Evolutionary conservation across 1,140 invertebrate species (phyloP).

Genomic region (Brachionus manjavacas): DNA sequence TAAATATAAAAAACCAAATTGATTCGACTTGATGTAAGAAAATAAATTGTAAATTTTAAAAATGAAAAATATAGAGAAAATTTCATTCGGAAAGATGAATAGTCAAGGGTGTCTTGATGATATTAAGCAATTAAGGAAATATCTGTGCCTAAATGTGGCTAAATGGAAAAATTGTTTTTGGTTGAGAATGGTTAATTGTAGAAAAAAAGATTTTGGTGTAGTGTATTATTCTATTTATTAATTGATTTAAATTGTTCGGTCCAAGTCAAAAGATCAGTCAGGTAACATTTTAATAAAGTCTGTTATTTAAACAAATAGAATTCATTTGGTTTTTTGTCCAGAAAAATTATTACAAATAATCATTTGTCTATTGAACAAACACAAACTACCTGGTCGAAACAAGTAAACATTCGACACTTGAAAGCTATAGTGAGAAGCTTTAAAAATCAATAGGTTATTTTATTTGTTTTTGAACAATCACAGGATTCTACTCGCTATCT

Average conservation of each 20-base stretch:
- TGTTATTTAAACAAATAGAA: neutral
- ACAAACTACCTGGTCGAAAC: neutral
- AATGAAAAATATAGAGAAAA: too few relatives aligned
- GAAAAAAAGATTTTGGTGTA: neutral
- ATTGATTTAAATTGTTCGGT: neutral
- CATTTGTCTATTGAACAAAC: neutral
- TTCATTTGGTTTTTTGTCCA: too few relatives aligned
- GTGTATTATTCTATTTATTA: neutral
- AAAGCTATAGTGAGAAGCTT: neutral
- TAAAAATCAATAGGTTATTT: neutral
- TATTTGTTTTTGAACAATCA: neutral
- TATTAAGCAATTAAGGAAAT: neutral
- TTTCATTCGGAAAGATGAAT: neutral
- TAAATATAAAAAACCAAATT: too few relatives aligned
- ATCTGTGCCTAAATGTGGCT: neutral
- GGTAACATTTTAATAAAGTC: neutral
- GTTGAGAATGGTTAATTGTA: neutral
- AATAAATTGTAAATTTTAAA: too few relatives aligned
- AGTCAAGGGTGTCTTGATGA: neutral
- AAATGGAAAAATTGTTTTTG: neutral
- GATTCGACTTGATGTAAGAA: too few relatives aligned
- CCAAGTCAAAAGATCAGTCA: neutral
- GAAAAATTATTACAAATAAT: too few relatives aligned
- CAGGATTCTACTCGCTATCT: neutral
- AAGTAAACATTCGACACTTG: neutral